These are phyloP conservation scores for Poecile atricapillus DNA, from an alignment of 2,113 vertebrate genomes.

Conservation along the genomic window DNA sequence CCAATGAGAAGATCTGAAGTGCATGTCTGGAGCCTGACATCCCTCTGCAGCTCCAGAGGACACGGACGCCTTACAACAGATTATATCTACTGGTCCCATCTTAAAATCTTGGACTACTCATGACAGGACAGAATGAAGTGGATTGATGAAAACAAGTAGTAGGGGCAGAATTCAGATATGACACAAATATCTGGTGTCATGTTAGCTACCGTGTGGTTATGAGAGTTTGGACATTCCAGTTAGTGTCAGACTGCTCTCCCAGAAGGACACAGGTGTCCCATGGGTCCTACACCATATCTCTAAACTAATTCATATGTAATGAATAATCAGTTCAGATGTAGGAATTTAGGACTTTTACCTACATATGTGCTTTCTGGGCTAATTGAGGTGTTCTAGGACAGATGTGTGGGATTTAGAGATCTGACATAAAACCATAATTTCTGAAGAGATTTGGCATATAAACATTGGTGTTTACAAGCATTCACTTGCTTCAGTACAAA, in stretches of 20 bases:
- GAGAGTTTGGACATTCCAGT: not conserved
- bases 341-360: not conserved
- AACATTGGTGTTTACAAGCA: not conserved
- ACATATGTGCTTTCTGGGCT: rapidly evolving
- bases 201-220: not conserved
- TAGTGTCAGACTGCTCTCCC: not conserved
- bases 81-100: not conserved
- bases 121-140: not conserved
- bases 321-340: too few relatives aligned
- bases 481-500: not conserved
- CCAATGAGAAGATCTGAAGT: not conserved
- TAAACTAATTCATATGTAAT: not conserved
- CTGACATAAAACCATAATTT: not conserved
- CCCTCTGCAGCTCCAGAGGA: not conserved
- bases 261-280: not conserved
- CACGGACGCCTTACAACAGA: not conserved
- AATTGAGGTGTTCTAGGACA: not conserved
- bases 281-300: not conserved
- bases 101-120: not conserved
- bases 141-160: not conserved
- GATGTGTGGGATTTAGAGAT: not conserved
- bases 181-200: not conserved
- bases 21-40: not conserved
- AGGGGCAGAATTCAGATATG: not conserved
- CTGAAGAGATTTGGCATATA: not conserved